phyloP scores from a whole-genome alignment of 1,140 invertebrate species.

The Achroia grisella region DNA sequence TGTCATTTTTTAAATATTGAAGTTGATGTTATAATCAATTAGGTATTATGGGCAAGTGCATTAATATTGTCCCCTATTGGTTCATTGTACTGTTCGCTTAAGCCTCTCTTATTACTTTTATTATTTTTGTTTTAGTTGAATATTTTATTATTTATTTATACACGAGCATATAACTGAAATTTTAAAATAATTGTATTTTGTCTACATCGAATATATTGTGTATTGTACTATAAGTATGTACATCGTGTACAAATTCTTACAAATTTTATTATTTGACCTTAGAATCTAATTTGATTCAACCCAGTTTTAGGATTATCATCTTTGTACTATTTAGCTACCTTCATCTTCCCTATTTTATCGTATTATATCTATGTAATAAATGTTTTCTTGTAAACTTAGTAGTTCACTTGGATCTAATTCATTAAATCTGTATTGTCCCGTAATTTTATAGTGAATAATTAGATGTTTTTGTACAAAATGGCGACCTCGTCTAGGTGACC shows the following conservation, averaged over 20 bases:
- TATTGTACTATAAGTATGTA: slow-evolving; percentile 17
- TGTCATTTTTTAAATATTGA: slow-evolving; percentile 65
- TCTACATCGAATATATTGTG: slow-evolving; percentile 43
- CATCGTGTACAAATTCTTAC: slow-evolving; percentile 8
- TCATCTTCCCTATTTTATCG: slow-evolving; percentile 59
- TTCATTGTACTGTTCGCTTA: slow-evolving; percentile 64
- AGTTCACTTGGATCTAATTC: slow-evolving; percentile 57
- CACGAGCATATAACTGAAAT: slow-evolving; percentile 40
- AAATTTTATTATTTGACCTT: slow-evolving; percentile 17
- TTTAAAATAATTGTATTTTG: slow-evolving; percentile 35
- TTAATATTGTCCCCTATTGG: slow-evolving; percentile 66
- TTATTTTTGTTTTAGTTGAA: slow-evolving; percentile 69
- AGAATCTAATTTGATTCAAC: slow-evolving; percentile 34
- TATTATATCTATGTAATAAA: slow-evolving; percentile 65
- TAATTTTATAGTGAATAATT: slow-evolving; percentile 47
- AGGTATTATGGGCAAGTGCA: slow-evolving; percentile 69
- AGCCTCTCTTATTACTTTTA: slow-evolving; percentile 59
- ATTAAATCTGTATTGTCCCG: slow-evolving; percentile 62
- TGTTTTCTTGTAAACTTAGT: slow-evolving; percentile 68
- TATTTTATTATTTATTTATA: slow-evolving; percentile 74
- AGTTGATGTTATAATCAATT: slow-evolving; percentile 72
- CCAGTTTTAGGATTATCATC: slow-evolving; percentile 50
- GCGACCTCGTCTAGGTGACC: slow-evolving; percentile 69
- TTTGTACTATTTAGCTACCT: slow-evolving; percentile 47
- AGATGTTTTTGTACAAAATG: slow-evolving; percentile 67